Percentiles rank a stretch among this genome's conserved stretches.
Evolutionary conservation across 2,888 invertebrate species (phyloP).

Genomic region (Aleiodes alternator): DNA sequence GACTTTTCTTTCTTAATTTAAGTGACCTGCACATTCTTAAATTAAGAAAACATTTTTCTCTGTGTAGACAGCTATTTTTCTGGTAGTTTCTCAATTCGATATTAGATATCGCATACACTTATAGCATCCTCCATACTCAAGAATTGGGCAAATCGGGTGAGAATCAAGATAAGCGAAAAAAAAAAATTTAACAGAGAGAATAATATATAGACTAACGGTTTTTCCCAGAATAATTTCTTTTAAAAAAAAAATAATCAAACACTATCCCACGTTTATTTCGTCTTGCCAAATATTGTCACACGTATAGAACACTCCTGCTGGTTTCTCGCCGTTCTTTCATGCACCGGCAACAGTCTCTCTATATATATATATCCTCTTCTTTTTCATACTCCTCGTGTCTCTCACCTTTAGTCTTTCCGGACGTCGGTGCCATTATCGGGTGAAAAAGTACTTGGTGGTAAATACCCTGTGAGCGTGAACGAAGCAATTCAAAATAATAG

Average conservation of each 20-base stretch:
- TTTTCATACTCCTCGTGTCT: conserved; percentile 2
- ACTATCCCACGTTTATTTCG: conserved; percentile 45
- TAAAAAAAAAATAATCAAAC: neutral
- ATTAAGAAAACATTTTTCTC: too few relatives aligned
- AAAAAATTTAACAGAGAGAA: too few relatives aligned
- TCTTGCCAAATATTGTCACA: conserved; percentile 59
- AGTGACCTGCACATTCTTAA: too few relatives aligned
- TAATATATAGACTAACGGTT: too few relatives aligned
- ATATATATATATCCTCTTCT: conserved; percentile 7
- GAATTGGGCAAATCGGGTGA: too few relatives aligned
- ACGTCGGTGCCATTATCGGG: conserved; percentile 38
- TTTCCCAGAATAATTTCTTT: too few relatives aligned
- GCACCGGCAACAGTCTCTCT: conserved; percentile 23
- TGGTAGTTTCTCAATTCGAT: too few relatives aligned
- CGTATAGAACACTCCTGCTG: conserved; percentile 43
- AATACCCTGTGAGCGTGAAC: conserved; percentile 50
- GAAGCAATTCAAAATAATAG: conserved; percentile 52
- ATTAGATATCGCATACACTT: too few relatives aligned
- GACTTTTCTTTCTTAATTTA: too few relatives aligned
- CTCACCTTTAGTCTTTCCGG: conserved; percentile 24
- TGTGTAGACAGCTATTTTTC: too few relatives aligned
- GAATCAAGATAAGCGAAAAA: too few relatives aligned
- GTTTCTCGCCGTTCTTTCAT: conserved; percentile 33
- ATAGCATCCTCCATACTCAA: too few relatives aligned
- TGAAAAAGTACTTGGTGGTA: conserved; percentile 46